These are phyloP conservation scores for Epinephelus lanceolatus DNA, from an alignment of 2,113 vertebrate genomes.

Conservation along the genomic window DNA sequence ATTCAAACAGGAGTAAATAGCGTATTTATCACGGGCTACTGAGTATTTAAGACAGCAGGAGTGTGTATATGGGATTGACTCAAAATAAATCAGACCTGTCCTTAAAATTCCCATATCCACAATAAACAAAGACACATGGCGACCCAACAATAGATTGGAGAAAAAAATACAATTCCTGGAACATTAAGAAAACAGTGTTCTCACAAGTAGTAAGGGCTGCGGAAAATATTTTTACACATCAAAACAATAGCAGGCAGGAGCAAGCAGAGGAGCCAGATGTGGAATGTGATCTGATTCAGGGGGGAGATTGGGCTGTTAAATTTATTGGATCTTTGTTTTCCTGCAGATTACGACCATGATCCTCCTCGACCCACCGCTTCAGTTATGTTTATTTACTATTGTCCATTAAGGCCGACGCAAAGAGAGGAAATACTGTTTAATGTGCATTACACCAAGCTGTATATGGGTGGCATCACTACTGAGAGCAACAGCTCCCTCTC, in stretches of 20 bases:
- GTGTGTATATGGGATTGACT: neutral
- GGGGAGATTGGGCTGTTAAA: conserved; percentile 18
- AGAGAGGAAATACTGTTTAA: conserved; percentile 24
- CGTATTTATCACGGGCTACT: neutral
- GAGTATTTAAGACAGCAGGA: neutral
- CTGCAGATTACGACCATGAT: conserved; percentile 1
- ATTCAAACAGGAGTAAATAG: conserved; percentile 3
- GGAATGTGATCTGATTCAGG: conserved; percentile 43
- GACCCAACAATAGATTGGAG: neutral
- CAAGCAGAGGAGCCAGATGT: conserved; percentile 30
- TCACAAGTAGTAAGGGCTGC: too few relatives aligned
- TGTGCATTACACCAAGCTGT: neutral
- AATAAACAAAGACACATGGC: neutral
- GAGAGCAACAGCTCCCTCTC: conserved; percentile 66
- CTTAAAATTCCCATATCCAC: neutral
- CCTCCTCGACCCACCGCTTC: conserved; percentile 18
- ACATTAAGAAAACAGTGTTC: neutral
- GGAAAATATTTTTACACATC: neutral
- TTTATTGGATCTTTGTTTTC: conserved; percentile 50
- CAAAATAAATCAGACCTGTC: neutral
- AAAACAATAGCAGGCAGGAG: conserved; percentile 10
- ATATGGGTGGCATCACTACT: neutral
- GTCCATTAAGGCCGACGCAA: neutral
- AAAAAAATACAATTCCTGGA: neutral
- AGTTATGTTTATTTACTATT: conserved; percentile 34